These are phyloP conservation scores for Tympanuchus pallidicinctus DNA, from an alignment of 2,113 vertebrate genomes.

Conservation along the genomic window DNA sequence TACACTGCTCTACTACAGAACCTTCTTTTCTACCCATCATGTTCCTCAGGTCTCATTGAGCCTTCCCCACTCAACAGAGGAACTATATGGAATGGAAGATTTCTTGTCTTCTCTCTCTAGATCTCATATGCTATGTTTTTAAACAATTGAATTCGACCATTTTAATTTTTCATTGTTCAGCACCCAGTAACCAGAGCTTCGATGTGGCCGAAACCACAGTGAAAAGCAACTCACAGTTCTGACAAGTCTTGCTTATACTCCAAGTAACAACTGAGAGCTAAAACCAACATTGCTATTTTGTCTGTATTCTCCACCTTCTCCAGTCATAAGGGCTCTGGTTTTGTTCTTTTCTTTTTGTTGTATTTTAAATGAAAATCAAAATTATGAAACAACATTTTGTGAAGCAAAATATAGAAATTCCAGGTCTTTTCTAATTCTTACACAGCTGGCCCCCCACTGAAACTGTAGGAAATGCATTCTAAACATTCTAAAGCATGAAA, in stretches of 20 bases:
- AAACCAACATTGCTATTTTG: neutral
- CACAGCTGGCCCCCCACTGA: neutral
- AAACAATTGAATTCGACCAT: neutral
- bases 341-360: neutral
- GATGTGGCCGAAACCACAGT: neutral
- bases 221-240: neutral
- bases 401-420: neutral
- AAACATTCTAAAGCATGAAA: neutral
- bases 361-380: neutral
- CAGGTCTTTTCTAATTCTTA: neutral
- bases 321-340: rapidly evolving
- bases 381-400: neutral
- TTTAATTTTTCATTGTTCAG: neutral
- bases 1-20: neutral
- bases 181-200: neutral
- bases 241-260: neutral
- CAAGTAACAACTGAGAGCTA: neutral
- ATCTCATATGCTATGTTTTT: neutral
- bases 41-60: neutral
- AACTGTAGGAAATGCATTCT: neutral
- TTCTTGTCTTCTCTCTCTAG: neutral
- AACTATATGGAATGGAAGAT: neutral
- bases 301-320: neutral
- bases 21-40: neutral
- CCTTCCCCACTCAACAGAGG: neutral